Evolutionary conservation across 2,888 invertebrate species (phyloP), one percentile per base, ranked within the genome.

Genomic region (Limnephilus lunatus): DNA sequence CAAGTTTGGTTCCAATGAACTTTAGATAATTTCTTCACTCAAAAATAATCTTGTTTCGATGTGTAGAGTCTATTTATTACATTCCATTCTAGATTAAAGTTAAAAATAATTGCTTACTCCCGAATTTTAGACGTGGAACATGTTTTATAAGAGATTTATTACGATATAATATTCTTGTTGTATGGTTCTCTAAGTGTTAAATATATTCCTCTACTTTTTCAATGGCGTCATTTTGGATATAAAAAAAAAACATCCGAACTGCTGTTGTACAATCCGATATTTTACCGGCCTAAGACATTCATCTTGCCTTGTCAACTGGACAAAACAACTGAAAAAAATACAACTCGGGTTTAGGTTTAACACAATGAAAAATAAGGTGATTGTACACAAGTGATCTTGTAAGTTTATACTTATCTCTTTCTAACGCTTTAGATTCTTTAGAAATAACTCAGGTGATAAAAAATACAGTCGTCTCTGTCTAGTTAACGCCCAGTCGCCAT

Each of bases 121-220:
- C 9, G 68, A 68, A 53, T 25, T 68, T 68, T 68, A 25, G 68
- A 68, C 68, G 9, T 68, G 68, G 5, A 68, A 25, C 68, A 68
- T 68, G 68, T 68, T n/a, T 68, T 68, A 25, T 68, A 68, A 68
- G 68, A 68, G 68, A 68, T 68, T 68, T 68, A 68, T 25, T 68
- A 9, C 25, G 68, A 35, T 35, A 83, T 39, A 35, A 35, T 39
- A 35, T 25, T 83, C 31, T 89, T 31, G 81, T 31, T 14, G 68
- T 39, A 30, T 94, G 94, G 95, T 15, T 35, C 82, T 90, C 30
- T 32, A 87, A 53, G 87, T 87, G 87, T 87, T 87, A 68, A 87
- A 68, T 87, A 53, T 53, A 53, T 87, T 53, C 87, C 31, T 53
- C 90, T 30, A 85, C 82, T 44, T 89, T 53, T 85, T 89, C 81